Evolutionary conservation across 1,140 invertebrate species (phyloP), one percentile per base, ranked within the genome.

Genomic region (Antheraea mylitta): DNA sequence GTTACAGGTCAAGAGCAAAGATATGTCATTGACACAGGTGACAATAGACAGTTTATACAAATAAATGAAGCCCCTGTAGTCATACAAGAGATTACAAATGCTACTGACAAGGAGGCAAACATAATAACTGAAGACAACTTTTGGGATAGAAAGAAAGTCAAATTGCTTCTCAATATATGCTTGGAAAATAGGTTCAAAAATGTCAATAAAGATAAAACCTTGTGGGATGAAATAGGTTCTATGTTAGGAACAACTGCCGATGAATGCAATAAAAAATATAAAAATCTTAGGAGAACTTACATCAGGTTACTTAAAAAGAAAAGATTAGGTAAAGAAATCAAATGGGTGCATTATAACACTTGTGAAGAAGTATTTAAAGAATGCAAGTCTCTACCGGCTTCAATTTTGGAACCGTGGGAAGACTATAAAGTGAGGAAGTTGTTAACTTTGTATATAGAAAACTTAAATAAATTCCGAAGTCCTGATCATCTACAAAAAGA

Each of bases 311-410:
- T 89, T 42, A 90, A 86, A 69, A 89, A 91, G 74, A 89, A 86
- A 71, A 80, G 72, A 71, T 66, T 83, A 58, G 88, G 88, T 6
- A 89, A 87, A 77, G 81, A 89, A 58, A 86, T 90, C 61, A 91
- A 90, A 77, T 91, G 88, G 88, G 73, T 87, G 3, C 85, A 89
- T 66, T 91, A 80, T 61, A 86, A 78, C 19, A 78, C 79, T 22
- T 91, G 89, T 76, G 87, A 89, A 67, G 83, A 90, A 64, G 79
- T 90, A 0, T 90, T 89, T 61, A 85, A 82, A 68, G 86, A 90
- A 67, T 87, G 86, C 58, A 89, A 86, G 59, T 70, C 78, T 9
- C 61, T 87, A n/a, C 77, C 82, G 18, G 62, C 80, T 16, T 73
- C 82, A 13, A 66, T 79, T 6, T 61, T 91, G 36, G 88, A 89